Evolutionary conservation across 2,113 vertebrate genomes (phyloP).

Genomic region (Tautogolabrus adspersus): DNA sequence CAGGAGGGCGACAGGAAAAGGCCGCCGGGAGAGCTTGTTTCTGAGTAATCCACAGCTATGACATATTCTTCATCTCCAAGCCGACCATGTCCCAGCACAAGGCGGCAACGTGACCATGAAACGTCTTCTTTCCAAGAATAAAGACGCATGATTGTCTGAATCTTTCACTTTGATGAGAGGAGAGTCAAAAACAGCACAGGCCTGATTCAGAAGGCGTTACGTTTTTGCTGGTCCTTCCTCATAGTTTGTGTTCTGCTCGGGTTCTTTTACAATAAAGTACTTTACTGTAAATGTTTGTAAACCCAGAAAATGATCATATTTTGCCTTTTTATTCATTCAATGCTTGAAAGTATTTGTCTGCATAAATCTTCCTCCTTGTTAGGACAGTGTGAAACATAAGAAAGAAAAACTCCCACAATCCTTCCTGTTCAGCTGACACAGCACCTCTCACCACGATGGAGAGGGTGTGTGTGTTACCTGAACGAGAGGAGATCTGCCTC

Average conservation of each 20-base stretch:
- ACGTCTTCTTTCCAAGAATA: constrained; percentile 24
- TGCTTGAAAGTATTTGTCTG: neutral
- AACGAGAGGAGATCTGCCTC: constrained; percentile 36
- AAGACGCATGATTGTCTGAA: constrained; percentile 19
- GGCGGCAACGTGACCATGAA: constrained; percentile 2
- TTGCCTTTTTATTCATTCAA: neutral
- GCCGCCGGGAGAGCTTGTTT: constrained; percentile 36
- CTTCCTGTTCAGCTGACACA: constrained; percentile 44
- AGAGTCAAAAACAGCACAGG: no score
- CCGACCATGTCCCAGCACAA: constrained; percentile 26
- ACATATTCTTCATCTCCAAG: constrained; percentile 44
- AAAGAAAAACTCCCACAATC: constrained; percentile 31
- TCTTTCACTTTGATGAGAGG: neutral
- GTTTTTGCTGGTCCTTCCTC: neutral
- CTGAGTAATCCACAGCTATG: constrained; percentile 44
- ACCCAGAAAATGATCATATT: neutral
- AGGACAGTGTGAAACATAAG: constrained; percentile 17
- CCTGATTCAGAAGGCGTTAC: neutral
- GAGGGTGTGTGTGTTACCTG: constrained; percentile 19
- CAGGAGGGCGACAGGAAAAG: constrained; percentile 47
- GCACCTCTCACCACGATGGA: constrained; percentile 51
- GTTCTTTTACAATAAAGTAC: no score
- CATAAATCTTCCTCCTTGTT: neutral
- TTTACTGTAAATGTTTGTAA: neutral
- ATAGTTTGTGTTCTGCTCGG: no score